Evolutionary conservation across 2,888 invertebrate genomes (phyloP), one percentile per base, ranked within the genome.

Genomic region (Acleris literana): DNA sequence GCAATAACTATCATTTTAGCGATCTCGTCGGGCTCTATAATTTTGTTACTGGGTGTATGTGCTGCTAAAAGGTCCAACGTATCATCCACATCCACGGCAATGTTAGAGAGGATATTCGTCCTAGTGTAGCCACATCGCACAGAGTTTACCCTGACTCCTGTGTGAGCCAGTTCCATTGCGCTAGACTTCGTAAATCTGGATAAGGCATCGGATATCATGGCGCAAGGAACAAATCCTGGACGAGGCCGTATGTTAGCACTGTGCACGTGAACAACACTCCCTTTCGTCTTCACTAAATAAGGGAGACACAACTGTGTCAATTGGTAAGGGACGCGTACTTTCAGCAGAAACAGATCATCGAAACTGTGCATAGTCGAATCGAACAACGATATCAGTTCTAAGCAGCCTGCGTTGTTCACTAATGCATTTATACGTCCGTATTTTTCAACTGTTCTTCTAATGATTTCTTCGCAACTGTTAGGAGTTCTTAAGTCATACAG

Each of bases 21-120:
- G 55, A 70, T 68, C 22, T 70, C 70, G 13, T 61, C 63, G 4
- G 70, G 68, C 57, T 70, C 65, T 13, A 70, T 68, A 6, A 68
- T 63, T 20, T 56, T 60, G 11, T 70, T 68, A 25, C 54, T 63
- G 2, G 70, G 68, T 22, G 63, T 59, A 18, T 46, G 22, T 3
- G 64, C 62, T 1, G 65, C 56, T 13, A 70, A 20, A 4, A 25
- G 7, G 5, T 55, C 44, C 13, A 63, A 61, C 6, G 65, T 56
- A 11, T 20, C 9, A 7, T 65, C 33, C 18, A 58, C 33, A 18
- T 63, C 65, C 29, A 70, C 55, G 33, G 65, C 68, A 13, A 70
- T 49, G 56, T 66, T 70, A 1, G 59, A 16, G 17, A 68, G 22
- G 39, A 63, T 63, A 57, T 68, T 68, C 2, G 70, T 68, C 17